phyloP scores from a whole-genome alignment of 2,113 vertebrate species.

The Labrus mixtus region DNA sequence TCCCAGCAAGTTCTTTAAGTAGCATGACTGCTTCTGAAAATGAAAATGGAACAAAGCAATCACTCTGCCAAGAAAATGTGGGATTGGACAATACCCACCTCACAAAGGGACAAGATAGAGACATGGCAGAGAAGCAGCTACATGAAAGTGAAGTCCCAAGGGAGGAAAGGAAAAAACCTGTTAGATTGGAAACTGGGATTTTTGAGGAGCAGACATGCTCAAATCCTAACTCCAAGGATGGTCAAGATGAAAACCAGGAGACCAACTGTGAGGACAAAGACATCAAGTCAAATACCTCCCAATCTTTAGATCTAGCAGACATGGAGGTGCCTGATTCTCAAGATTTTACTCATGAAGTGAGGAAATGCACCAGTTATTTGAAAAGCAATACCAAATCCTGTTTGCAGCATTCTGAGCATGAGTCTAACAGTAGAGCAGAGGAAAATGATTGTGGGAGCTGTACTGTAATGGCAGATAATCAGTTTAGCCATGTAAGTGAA shows the following conservation, averaged over 20 bases:
- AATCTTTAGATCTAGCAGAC: background rate
- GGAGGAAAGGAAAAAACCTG: background rate
- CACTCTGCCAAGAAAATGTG: constrained; percentile 1
- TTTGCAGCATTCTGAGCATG: constrained; percentile 7
- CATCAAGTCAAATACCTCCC: constrained; percentile 10
- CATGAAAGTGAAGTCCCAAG: background rate
- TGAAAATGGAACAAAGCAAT: constrained; percentile 4
- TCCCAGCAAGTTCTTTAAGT: background rate
- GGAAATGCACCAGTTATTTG: constrained; percentile 3
- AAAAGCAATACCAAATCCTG: constrained; percentile 24
- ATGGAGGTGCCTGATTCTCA: constrained; percentile 4
- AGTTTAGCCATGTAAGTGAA: constrained; percentile 19
- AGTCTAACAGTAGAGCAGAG: constrained; percentile 35
- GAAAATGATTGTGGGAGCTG: background rate
- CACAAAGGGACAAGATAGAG: constrained; percentile 22
- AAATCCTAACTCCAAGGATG: background rate
- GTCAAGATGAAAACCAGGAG: constrained; percentile 23
- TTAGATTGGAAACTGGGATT: background rate
- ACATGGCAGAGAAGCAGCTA: background rate
- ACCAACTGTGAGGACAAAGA: constrained; percentile 27
- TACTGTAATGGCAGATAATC: constrained; percentile 5
- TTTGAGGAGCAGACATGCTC: constrained; percentile 10
- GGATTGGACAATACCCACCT: background rate
- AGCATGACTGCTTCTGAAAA: background rate
- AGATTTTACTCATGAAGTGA: constrained; percentile 15